Evolutionary conservation across 1,140 invertebrate genomes (phyloP).

Genomic region (Solenopsis invicta): DNA sequence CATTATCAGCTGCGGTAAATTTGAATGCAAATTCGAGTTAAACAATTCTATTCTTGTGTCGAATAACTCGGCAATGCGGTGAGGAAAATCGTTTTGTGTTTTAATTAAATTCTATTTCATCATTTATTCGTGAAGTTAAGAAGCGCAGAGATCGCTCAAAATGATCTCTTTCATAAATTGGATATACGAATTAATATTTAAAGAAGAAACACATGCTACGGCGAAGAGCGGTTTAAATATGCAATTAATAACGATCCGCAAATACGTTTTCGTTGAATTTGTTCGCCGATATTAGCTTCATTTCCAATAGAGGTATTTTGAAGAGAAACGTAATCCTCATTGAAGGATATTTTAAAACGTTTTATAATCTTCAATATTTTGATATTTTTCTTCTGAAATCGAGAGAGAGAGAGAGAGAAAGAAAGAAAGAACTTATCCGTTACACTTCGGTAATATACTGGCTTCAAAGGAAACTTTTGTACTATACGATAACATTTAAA

Average conservation of each 20-base stretch:
- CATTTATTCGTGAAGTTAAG: neutral
- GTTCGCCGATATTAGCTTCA: slow-evolving; percentile 4
- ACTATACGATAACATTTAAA: slow-evolving; percentile 20
- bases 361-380: slow-evolving; percentile 23
- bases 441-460: neutral
- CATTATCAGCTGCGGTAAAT: neutral
- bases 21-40: slow-evolving; percentile 29
- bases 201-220: slow-evolving; percentile 27
- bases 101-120: slow-evolving; percentile 28
- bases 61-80: slow-evolving; percentile 1
- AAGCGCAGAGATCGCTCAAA: slow-evolving; percentile 1
- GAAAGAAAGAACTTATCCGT: neutral
- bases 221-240: slow-evolving; percentile 12
- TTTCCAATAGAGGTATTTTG: neutral
- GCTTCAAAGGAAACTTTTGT: slow-evolving; percentile 30
- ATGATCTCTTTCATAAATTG: slow-evolving; percentile 12
- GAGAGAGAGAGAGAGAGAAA: neutral
- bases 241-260: slow-evolving; percentile 20
- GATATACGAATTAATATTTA: slow-evolving; percentile 41
- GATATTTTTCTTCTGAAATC: slow-evolving; percentile 30
- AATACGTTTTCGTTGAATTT: slow-evolving; percentile 3
- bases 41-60: slow-evolving; percentile 19
- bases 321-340: neutral
- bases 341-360: slow-evolving; percentile 1
- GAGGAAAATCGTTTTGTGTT: slow-evolving; percentile 9